Evolutionary conservation across 1,140 invertebrate species (phyloP).

Genomic region (Cydia splendana): DNA sequence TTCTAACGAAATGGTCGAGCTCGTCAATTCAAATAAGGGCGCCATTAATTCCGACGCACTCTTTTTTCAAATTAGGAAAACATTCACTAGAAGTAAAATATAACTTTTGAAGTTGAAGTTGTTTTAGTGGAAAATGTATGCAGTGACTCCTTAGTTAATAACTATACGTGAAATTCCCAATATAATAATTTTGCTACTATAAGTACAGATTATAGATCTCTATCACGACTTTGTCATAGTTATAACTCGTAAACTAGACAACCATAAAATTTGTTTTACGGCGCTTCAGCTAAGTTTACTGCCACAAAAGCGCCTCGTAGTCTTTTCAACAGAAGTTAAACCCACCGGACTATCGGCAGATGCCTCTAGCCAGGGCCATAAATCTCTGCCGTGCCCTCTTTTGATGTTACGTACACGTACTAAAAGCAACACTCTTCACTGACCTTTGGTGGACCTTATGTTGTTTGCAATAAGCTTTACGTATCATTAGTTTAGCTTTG

Average conservation of each 20-base stretch:
- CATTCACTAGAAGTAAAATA: neutral
- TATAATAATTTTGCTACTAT: neutral
- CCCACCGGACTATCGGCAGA: constrained; percentile 20
- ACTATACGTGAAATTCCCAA: neutral
- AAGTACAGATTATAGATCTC: neutral
- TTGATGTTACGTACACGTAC: constrained; percentile 21
- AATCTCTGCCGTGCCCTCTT: constrained; percentile 26
- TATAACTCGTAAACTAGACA: constrained; percentile 26
- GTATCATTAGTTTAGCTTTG: too few relatives aligned
- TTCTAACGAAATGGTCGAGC: constrained; percentile 16
- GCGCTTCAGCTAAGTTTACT: constrained; percentile 32
- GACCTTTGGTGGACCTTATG: too few relatives aligned
- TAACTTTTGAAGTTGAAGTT: neutral
- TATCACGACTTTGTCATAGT: constrained; percentile 8
- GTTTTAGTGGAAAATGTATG: neutral
- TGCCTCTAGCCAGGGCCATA: constrained; percentile 7
- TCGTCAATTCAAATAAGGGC: constrained; percentile 1
- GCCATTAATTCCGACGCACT: neutral
- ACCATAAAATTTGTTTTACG: constrained; percentile 28
- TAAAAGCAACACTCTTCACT: neutral
- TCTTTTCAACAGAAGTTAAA: constrained; percentile 30
- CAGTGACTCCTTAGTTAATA: neutral
- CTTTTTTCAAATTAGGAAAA: constrained; percentile 1
- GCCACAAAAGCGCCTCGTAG: constrained; percentile 30
- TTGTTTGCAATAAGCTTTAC: too few relatives aligned